Evolutionary conservation across 2,113 vertebrate species (phyloP).

Genomic region (Damaliscus lunatus): DNA sequence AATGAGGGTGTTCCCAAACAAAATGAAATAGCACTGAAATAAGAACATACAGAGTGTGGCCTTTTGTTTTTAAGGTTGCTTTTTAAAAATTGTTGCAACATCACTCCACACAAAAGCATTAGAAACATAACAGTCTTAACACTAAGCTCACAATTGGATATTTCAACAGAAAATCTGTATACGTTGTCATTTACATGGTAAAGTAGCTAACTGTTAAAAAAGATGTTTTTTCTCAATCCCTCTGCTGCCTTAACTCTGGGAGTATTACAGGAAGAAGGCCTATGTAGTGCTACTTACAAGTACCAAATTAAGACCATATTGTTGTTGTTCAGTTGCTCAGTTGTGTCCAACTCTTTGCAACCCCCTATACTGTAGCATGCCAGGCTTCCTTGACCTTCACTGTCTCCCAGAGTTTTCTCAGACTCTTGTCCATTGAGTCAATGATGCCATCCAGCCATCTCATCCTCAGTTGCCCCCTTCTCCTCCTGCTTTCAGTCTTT

Average conservation of each 20-base stretch:
- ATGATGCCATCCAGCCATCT: neutral
- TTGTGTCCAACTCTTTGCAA: neutral
- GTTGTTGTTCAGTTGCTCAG: neutral
- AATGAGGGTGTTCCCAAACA: neutral
- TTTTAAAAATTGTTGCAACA: conserved; percentile 74
- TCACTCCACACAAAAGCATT: conserved; percentile 73
- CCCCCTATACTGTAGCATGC: neutral
- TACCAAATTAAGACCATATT: neutral
- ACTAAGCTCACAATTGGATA: conserved; percentile 42
- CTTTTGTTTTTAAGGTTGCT: neutral
- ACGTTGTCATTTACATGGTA: conserved; percentile 75
- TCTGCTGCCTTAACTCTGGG: neutral
- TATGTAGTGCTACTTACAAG: conserved; percentile 62
- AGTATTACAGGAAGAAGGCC: neutral
- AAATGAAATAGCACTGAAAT: neutral
- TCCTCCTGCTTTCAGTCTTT: neutral
- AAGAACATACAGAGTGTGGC: fast-evolving
- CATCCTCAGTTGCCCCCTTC: neutral
- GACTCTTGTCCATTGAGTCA: neutral
- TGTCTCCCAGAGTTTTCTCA: neutral
- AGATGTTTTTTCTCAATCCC: neutral
- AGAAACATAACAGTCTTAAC: conserved; percentile 72
- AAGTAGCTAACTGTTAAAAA: conserved; percentile 30
- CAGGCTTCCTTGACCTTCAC: neutral
- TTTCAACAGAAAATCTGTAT: conserved; percentile 74